A percentile compares a stretch with the other conserved stretches of the same genome.
These are phyloP conservation scores for Cabera pusaria DNA, from an alignment of 2,888 invertebrate genomes.

Conservation along the genomic window DNA sequence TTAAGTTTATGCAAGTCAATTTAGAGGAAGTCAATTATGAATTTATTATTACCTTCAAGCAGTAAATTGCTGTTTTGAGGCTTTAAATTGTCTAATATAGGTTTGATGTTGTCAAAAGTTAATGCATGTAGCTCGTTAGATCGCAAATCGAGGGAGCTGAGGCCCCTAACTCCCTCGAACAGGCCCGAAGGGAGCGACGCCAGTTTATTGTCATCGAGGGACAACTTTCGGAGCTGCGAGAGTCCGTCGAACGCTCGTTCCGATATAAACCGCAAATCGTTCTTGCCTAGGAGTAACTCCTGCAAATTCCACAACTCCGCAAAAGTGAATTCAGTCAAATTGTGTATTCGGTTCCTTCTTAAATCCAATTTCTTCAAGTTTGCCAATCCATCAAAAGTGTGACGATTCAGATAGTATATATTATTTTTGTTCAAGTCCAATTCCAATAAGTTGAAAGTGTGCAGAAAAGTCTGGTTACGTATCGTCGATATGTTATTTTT, in stretches of 20 bases:
- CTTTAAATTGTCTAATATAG: constrained; percentile 90
- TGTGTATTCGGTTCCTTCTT: constrained; percentile 88
- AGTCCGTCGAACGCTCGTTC: constrained; percentile 91
- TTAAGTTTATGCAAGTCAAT: constrained; percentile 60
- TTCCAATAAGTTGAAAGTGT: constrained; percentile 88
- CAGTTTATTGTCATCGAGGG: constrained; percentile 90
- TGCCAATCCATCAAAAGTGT: constrained; percentile 90
- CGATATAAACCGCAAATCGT: constrained; percentile 88
- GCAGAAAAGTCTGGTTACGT: constrained; percentile 92
- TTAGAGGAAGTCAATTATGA: constrained; percentile 54
- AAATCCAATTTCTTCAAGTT: constrained; percentile 89
- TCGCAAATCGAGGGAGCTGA: constrained; percentile 89
- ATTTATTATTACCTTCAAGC: constrained; percentile 87
- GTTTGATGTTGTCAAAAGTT: constrained; percentile 89
- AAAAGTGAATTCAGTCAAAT: constrained; percentile 91
- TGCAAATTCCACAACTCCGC: constrained; percentile 89
- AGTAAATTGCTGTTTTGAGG: constrained; percentile 89
- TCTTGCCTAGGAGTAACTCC: constrained; percentile 87
- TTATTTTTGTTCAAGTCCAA: constrained; percentile 92
- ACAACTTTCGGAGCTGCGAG: constrained; percentile 87
- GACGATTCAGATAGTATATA: constrained; percentile 88
- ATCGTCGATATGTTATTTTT: constrained; percentile 93
- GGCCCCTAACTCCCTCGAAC: constrained; percentile 88
- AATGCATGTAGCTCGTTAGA: constrained; percentile 90
- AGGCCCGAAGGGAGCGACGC: constrained; percentile 87